Conservation (phyloP, 2,113 vertebrate species). For the Tachycineta bicolor region DNA sequence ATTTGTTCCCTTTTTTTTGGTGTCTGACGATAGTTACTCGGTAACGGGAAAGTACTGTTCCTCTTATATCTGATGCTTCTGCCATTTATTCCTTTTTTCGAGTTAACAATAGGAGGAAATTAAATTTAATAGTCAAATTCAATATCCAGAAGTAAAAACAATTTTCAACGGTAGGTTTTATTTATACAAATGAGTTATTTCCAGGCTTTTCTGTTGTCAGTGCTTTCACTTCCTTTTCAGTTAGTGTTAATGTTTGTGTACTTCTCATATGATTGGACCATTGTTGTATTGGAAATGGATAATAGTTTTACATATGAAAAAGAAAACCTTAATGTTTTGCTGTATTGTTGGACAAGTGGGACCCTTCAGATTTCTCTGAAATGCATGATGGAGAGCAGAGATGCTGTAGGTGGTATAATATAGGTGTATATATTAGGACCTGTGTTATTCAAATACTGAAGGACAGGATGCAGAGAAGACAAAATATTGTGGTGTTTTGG, state of each 20-base stretch:
- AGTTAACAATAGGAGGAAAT: not conserved
- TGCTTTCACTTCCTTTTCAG: slow-evolving; percentile 4
- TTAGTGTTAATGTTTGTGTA: not conserved
- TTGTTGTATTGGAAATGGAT: not conserved
- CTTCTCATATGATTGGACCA: not conserved
- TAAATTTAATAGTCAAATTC: not conserved
- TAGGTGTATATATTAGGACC: not conserved
- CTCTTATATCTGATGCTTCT: not conserved
- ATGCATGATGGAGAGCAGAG: rapidly evolving
- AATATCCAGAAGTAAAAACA: not conserved
- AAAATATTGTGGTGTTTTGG: not conserved
- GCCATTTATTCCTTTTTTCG: not conserved
- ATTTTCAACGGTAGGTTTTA: not conserved
- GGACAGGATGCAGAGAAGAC: not conserved
- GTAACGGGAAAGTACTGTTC: not conserved
- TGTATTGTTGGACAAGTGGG: not conserved
- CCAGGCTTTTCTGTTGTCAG: not conserved
- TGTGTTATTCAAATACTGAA: not conserved
- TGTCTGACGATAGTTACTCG: not conserved
- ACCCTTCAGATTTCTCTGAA: not conserved
- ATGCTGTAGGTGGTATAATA: not conserved
- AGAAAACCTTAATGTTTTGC: not conserved
- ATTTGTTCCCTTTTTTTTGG: rapidly evolving
- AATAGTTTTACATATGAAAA: not conserved
- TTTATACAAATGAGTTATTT: not conserved